Base-by-base conservation (phyloP, 2,797 vertebrate genomes). In the Acropternis orthonyx region DNA sequence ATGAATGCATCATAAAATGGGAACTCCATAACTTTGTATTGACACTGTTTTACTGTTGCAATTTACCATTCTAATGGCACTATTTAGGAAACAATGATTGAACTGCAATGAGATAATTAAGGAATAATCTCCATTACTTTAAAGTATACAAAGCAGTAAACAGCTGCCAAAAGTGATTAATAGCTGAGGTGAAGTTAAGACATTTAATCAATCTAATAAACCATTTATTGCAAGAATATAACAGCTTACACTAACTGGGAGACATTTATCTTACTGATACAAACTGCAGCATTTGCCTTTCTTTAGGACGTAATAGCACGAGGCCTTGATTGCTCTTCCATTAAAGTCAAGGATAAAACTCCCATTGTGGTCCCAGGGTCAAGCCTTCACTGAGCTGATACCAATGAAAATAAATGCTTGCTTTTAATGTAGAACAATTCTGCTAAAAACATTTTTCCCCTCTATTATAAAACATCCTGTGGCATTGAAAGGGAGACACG, bases 81-180 rank as follows among this genome's bases (percentile, higher is more conserved):
- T 73, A 78, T 74, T 92, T 96, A 95, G 94, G 85, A 97, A 96
- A 96, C 95, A 95, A 97, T 89, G 92, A 93, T 82, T 84, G 73
- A 89, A 74, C 55, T 76, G 83, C 89, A 79, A 74, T 61, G 86
- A 93, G 87, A 93, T 95, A 97, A 96, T 97, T 95, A 97, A 96
- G 89, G 82, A 91, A 91, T 97, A 92, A 96, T 97, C 95, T 91
- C 92, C 73, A 73, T 85, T 89, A 74, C 88, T 89, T 93, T 72
- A 17, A 95, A 97, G 94, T 95, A 96, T 71, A 96, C 73, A 96
- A 76, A 96, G 92, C 95, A 95, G 96, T 97, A 97, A 97, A 97
- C 95, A 97, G 92, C 76, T 94, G 95, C 86, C 94, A 96, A 95
- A 92, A 96, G 82, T 96, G 96, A 97, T 97, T 97, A 97, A 97